Percentiles rank a stretch among this genome's conserved stretches.
These are phyloP conservation scores for Kryptolebias marmoratus DNA, from an alignment of 2,113 vertebrate genomes.

Conservation along the genomic window DNA sequence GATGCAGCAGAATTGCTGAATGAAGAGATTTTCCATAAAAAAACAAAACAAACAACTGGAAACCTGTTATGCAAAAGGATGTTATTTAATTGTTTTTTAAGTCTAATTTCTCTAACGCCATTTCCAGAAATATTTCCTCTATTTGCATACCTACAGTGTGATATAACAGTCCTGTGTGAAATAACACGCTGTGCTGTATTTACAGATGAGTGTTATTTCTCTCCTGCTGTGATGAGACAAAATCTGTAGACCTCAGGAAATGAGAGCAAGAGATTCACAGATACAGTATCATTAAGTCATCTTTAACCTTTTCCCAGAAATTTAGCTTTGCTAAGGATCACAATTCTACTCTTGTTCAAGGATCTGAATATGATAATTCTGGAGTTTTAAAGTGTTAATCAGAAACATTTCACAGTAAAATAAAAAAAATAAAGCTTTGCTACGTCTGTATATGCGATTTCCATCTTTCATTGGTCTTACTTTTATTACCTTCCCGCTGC, in stretches of 20 bases:
- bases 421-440: too few relatives aligned
- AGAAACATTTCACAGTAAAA: too few relatives aligned
- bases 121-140: conserved; percentile 62
- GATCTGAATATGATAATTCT: background rate
- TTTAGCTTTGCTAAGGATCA: background rate
- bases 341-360: conserved; percentile 1
- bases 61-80: conserved; percentile 39
- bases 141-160: conserved; percentile 67
- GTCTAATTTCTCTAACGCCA: conserved; percentile 50
- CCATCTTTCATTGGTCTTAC: too few relatives aligned
- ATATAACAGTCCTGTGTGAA: conserved; percentile 57
- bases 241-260: conserved; percentile 39
- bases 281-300: background rate
- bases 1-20: background rate
- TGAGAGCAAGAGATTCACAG: background rate
- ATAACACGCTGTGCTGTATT: conserved; percentile 53
- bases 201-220: conserved; percentile 48
- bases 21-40: background rate
- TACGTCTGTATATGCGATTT: background rate
- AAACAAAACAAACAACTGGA: background rate
- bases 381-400: too few relatives aligned
- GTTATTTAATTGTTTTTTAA: conserved; percentile 3
- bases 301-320: conserved; percentile 5
- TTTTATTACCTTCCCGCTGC: conserved; percentile 1
- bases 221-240: conserved; percentile 35